Evolutionary conservation across 2,797 vertebrate genomes (phyloP), one percentile per base, ranked within the genome.

Genomic region (Salmo trutta): DNA sequence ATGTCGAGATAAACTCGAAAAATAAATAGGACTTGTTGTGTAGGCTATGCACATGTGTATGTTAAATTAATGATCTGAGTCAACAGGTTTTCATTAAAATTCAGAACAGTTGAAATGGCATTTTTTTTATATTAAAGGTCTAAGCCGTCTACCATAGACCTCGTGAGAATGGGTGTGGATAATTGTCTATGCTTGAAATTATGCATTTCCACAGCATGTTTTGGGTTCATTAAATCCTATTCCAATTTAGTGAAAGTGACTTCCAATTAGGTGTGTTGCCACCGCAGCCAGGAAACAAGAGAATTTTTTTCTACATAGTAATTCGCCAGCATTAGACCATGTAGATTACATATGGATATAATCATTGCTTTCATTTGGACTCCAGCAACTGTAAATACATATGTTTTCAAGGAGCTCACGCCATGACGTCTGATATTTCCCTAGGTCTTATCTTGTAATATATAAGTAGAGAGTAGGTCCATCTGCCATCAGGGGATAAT

Each of bases 401-500:
- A 84, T 89, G 89, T 76, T 76, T 86, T 74, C 27, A 0, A 17
- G 74, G 75, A 83, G 85, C 82, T 88, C 86, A 62, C 29, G 3
- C 24, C 59, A 68, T 67, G 74, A 75, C 17, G 65, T 75, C n/a
- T 41, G 70, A 80, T 81, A 31, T n/a, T n/a, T 16, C 16, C 29
- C 17, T 29, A 68, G 21, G 10, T 56, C 52, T 81, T 76, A 81
- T 87, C 84, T 88, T 86, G 81, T 78, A 75, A 19, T 75, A 85
- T 65, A 41, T 76, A 79, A 53, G 59, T 84, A 81, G 66, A 82
- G 86, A 85, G 85, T 41, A n/a, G 29, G 81, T 87, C 76, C 86
- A 81, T 87, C 84, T 81, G 84, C 81, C 82, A 83, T 82, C 84
- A 78, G 70, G 15, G 77, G 77, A 83, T 90, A 89, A 92, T 89